phyloP scores from a whole-genome alignment of 2,113 vertebrate genomes.

The Taxidea taxus region DNA sequence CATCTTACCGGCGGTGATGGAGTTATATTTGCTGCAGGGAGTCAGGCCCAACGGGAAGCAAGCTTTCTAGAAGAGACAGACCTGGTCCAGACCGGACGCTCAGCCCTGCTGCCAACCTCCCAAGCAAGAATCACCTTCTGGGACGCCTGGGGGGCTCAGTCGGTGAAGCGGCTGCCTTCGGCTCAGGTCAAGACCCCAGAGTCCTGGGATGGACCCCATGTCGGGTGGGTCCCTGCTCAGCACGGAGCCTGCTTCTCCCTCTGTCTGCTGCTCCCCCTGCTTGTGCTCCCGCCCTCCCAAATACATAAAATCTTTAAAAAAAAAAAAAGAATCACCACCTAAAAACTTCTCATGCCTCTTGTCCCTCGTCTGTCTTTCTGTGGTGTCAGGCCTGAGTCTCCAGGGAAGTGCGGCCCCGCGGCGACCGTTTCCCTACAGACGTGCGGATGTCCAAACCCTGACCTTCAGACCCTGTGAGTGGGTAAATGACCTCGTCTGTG shows the following conservation, averaged over 20 bases:
- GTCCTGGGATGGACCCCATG: too few relatives aligned
- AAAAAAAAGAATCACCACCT: neutral
- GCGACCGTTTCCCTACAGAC: neutral
- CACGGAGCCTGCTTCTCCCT: too few relatives aligned
- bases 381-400: neutral
- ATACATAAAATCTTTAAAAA: too few relatives aligned
- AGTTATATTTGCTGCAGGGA: accelerated
- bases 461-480: accelerated
- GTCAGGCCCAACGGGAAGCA: neutral
- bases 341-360: accelerated
- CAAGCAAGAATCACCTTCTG: neutral
- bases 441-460: accelerated
- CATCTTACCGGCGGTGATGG: accelerated
- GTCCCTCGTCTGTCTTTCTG: accelerated
- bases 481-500: neutral
- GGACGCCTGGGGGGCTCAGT: too few relatives aligned
- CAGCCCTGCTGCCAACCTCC: neutral
- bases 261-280: too few relatives aligned
- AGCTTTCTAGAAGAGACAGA: accelerated
- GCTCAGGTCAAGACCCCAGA: too few relatives aligned
- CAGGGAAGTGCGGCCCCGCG: accelerated
- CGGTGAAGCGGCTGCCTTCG: too few relatives aligned
- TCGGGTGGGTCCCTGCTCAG: too few relatives aligned
- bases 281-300: too few relatives aligned
- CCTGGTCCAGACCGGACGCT: accelerated